Base-by-base conservation (phyloP, 2,888 invertebrate species). In the Thalpophila matura region DNA sequence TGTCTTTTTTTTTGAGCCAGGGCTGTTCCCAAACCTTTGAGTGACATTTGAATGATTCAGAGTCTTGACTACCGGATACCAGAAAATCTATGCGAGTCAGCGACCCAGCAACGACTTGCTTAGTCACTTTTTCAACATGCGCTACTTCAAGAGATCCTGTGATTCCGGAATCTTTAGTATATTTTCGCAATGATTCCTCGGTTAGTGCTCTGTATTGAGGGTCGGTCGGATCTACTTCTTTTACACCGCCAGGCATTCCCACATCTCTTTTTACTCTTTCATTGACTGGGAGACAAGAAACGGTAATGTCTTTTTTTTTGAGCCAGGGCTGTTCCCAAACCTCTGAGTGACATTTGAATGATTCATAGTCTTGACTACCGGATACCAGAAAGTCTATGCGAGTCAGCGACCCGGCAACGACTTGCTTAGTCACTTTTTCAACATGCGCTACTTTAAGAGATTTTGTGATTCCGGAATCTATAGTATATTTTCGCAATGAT, bases 81-180 rank as follows among this genome's bases (percentile, higher is more conserved):
- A 51, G 43, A 50, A 84, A 84, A 35, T 73, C 24, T 4, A 84
- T 73, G 4, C 1, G 22, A 5, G 81, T 87, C 7, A 61, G 0
- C 0, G 7, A 0, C 0, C 86, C 87, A 1, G 80, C n/a, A n/a
- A 85, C 85, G 0, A 81, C 74, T 69, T 86, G 86, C 0, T 74
- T 81, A 0, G 63, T 56, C 2, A 82, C 87, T 31, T 64, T 74
- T 10, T 57, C 45, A 12, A 87, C 54, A 0, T 5, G 2, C 0
- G 59, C 4, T 7, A 84, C 45, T 58, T 38, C 14, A 26, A 79
- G 63, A 2, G 63, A 29, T 9, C 57, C 18, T 0, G 51, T 47
- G 0, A 16, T 71, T 0, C 61, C 77, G 14, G 24, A 3, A 33
- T 61, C 40, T 1, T 6, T 0, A 0, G 0, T 1, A 49, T 53